phyloP scores from a whole-genome alignment of 1,140 invertebrate genomes.

The Lutraria rhynchaena region DNA sequence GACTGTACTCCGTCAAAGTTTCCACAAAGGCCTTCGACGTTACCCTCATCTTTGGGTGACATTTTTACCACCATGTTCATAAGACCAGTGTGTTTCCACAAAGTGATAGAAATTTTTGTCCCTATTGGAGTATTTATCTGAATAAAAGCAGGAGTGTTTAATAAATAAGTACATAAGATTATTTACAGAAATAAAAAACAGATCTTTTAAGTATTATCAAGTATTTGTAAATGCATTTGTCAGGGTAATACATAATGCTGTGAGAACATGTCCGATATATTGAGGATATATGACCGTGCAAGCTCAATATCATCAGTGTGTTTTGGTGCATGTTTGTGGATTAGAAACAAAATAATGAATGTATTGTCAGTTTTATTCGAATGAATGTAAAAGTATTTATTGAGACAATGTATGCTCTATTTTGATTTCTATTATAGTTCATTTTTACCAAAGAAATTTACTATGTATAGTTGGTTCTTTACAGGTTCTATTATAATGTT shows the following conservation, averaged over 20 bases:
- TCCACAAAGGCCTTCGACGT: background rate
- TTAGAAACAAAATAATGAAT: too few species aligned
- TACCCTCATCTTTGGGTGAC: background rate
- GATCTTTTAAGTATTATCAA: background rate
- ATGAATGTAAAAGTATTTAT: too few species aligned
- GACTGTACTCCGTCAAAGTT: background rate
- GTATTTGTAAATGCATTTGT: background rate
- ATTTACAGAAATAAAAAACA: background rate
- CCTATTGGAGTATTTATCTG: background rate
- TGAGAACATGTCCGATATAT: too few species aligned
- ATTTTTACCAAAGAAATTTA: background rate
- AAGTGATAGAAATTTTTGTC: background rate
- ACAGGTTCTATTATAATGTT: background rate
- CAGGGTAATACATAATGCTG: background rate
- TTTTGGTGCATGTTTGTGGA: too few species aligned
- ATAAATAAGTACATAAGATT: background rate
- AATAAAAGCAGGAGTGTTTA: background rate
- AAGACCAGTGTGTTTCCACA: background rate
- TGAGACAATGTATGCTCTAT: too few species aligned
- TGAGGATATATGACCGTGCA: too few species aligned
- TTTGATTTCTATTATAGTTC: background rate
- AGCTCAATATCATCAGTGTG: too few species aligned
- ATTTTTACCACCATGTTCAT: conserved; percentile 8
- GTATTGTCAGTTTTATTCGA: too few species aligned
- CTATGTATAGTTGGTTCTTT: background rate